Conservation (phyloP, 1,140 invertebrate species). For the Apis laboriosa region DNA sequence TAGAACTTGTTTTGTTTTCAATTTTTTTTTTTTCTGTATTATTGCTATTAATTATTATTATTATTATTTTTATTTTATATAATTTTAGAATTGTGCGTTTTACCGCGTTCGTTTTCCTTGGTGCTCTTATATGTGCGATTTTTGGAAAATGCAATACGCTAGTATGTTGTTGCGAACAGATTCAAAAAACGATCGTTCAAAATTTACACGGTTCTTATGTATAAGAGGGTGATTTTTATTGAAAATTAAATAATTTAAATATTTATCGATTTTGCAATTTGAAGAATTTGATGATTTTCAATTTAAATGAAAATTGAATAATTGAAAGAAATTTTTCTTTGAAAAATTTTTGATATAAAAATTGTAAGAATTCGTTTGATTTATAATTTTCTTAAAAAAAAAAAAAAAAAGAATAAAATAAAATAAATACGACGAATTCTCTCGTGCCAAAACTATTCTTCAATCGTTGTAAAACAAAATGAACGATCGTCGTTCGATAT, state of each 20-base stretch:
- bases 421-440: neutral
- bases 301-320: too few relatives aligned
- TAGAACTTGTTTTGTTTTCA: constrained; percentile 39
- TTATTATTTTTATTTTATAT: constrained; percentile 39
- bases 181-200: constrained; percentile 5
- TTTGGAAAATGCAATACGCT: neutral
- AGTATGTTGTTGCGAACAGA: neutral
- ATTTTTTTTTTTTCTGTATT: constrained; percentile 21
- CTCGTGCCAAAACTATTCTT: neutral
- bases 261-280: neutral
- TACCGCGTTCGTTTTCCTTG: constrained; percentile 50
- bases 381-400: neutral
- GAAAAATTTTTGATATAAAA: too few relatives aligned
- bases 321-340: too few relatives aligned
- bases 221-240: neutral
- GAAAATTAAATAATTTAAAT: neutral
- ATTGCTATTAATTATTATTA: constrained; percentile 27
- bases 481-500: neutral
- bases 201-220: neutral
- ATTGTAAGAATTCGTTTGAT: too few relatives aligned
- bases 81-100: constrained; percentile 42
- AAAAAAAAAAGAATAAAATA: neutral
- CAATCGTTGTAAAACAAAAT: neutral
- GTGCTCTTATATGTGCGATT: constrained; percentile 32
- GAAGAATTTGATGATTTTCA: neutral